phyloP scores from a whole-genome alignment of 2,888 invertebrate genomes.

The Acleris literana region DNA sequence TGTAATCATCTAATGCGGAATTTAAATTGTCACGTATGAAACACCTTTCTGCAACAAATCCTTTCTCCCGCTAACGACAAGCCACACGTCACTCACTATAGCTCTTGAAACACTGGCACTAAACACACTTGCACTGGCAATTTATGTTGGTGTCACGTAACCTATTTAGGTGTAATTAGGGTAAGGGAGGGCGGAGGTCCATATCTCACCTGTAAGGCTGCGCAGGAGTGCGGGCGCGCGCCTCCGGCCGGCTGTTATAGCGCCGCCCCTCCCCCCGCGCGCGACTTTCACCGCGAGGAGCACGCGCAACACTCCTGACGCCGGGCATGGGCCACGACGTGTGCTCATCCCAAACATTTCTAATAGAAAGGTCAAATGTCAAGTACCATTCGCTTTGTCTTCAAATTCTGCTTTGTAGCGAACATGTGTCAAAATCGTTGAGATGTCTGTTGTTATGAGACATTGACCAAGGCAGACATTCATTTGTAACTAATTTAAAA shows the following conservation, averaged over 20 bases:
- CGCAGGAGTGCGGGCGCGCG: conserved; percentile 74
- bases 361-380: conserved; percentile 37
- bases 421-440: background rate
- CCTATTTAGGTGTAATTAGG: conserved; percentile 18
- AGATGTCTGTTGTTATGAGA: background rate
- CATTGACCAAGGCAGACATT: background rate
- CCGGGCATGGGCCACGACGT: conserved; percentile 52
- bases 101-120: conserved; percentile 8
- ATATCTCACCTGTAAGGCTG: conserved; percentile 67
- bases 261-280: conserved; percentile 53
- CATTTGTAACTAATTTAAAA: background rate
- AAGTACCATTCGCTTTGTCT: conserved; percentile 22
- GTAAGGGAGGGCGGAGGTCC: conserved; percentile 40
- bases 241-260: conserved; percentile 62
- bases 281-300: conserved; percentile 66
- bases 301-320: conserved; percentile 67
- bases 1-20: too few relatives aligned
- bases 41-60: background rate
- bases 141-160: conserved; percentile 9
- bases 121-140: conserved; percentile 11
- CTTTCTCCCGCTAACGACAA: background rate
- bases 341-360: conserved; percentile 44
- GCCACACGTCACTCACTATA: conserved; percentile 2
- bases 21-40: background rate
- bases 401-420: conserved; percentile 6